Evolutionary conservation across 37 sponge, comb jelly and placozoan genomes (phyloP).

Genomic region (Geodia barretti): DNA sequence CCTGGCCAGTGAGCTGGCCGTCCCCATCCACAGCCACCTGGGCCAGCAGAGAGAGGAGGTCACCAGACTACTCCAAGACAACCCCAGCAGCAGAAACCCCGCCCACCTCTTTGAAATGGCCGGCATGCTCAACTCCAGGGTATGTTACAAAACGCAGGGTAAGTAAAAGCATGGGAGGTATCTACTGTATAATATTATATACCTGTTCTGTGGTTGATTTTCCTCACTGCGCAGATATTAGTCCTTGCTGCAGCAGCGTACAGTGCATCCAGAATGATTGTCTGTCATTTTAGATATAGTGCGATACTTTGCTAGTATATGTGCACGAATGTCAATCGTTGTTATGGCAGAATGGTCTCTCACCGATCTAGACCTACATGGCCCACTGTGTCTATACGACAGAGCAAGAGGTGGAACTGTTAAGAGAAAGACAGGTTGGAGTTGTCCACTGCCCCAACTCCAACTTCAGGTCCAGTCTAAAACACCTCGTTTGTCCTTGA

Average conservation of each 20-base stretch:
- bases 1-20: conserved; percentile 32
- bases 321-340: background rate
- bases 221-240: too few relatives aligned
- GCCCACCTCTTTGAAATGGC: background rate
- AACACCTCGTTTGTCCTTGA: too few relatives aligned
- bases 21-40: conserved; percentile 35
- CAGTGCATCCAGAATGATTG: too few relatives aligned
- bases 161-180: background rate
- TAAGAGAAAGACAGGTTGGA: conserved; percentile 48
- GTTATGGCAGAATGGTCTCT: too few relatives aligned
- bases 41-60: background rate
- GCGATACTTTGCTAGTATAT: background rate
- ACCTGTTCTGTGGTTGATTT: too few relatives aligned
- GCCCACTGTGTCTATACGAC: conserved; percentile 73
- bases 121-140: background rate
- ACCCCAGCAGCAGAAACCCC: background rate
- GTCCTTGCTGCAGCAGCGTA: too few relatives aligned
- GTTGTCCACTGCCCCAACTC: conserved; percentile 82
- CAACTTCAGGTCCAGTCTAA: conserved; percentile 48
- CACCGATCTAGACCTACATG: conserved; percentile 43
- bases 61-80: background rate
- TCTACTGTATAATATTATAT: too few relatives aligned
- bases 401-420: conserved; percentile 50
- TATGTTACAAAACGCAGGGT: background rate
- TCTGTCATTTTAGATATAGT: too few relatives aligned